Base-by-base conservation (phyloP, 2,888 invertebrate species). In the Peribatodes rhomboidaria region DNA sequence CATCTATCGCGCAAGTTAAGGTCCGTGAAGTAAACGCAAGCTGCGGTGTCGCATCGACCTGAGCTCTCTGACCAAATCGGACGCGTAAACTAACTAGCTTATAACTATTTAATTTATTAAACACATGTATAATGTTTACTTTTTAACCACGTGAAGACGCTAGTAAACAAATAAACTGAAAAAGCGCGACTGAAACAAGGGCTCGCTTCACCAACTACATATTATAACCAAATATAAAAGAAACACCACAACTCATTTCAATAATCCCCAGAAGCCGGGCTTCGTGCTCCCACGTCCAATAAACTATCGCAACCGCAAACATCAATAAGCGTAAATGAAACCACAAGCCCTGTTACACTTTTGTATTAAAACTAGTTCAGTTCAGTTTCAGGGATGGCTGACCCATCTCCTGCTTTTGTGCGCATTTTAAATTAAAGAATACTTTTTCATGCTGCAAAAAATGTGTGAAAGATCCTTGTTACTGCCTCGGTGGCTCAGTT, bases 291-390 rank as follows among this genome's bases (percentile, higher is more conserved):
- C n/a, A 27, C 16, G 27, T 41, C 49, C 57, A 53, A 46, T 61
- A 52, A 57, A 61, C 42, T 57, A 61, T 56, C 22, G 53, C 41
- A 53, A 49, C 55, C 66, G 54, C 66, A 50, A 52, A 67, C 61
- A 67, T 66, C 58, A 59, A 67, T 56, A 59, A 61, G 33, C 57
- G 58, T 44, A 54, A 67, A 56, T 58, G 50, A 37, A 61, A 52
- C 62, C 55, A 20, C 55, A 62, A 50, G 46, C 57, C 37, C 33
- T 44, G 50, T 54, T 54, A 27, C 46, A 65, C 41, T 66, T 61
- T 59, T n/a, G 50, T 52, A 56, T 58, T 46, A 22, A 65, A 61
- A 54, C 41, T 39, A 55, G 58, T 66, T 65, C 16, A 7, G 42
- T 58, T 60, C n/a, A 27, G 14, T n/a, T n/a, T 27, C 27, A 27